These are phyloP conservation scores for Calosoma granatense DNA, from an alignment of 1,140 invertebrate genomes.

Conservation along the genomic window DNA sequence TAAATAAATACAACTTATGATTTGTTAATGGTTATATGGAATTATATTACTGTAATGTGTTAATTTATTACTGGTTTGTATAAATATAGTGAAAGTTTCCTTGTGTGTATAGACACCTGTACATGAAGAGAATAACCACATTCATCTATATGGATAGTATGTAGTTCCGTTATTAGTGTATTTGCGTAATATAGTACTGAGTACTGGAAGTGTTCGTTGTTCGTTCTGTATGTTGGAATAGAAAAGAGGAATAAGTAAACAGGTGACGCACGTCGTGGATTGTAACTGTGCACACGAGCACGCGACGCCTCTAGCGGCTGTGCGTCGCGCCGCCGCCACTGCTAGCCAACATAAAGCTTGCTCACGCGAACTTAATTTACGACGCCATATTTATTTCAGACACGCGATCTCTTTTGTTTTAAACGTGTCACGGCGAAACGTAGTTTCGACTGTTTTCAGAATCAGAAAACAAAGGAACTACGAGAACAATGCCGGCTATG, in stretches of 20 bases:
- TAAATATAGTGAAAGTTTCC: no score
- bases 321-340: not conserved
- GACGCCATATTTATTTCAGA: slow-evolving; percentile 32
- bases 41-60: no score
- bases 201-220: no score
- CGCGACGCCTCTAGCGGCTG: not conserved
- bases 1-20: no score
- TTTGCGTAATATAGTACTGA: no score
- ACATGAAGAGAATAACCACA: no score
- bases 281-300: not conserved
- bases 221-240: no score
- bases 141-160: no score
- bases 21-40: no score
- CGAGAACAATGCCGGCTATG: slow-evolving; percentile 19
- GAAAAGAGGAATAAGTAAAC: slow-evolving; percentile 6
- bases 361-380: slow-evolving; percentile 33
- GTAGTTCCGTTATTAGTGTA: no score
- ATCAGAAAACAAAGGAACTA: slow-evolving; percentile 19
- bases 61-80: no score
- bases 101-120: no score
- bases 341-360: slow-evolving; percentile 25
- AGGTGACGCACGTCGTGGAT: slow-evolving; percentile 4
- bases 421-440: slow-evolving; percentile 31
- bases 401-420: slow-evolving; percentile 35
- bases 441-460: slow-evolving; percentile 17